These are phyloP conservation scores for Phrynocephalus versicolor DNA, from an alignment of 2,113 vertebrate genomes.

Conservation along the genomic window DNA sequence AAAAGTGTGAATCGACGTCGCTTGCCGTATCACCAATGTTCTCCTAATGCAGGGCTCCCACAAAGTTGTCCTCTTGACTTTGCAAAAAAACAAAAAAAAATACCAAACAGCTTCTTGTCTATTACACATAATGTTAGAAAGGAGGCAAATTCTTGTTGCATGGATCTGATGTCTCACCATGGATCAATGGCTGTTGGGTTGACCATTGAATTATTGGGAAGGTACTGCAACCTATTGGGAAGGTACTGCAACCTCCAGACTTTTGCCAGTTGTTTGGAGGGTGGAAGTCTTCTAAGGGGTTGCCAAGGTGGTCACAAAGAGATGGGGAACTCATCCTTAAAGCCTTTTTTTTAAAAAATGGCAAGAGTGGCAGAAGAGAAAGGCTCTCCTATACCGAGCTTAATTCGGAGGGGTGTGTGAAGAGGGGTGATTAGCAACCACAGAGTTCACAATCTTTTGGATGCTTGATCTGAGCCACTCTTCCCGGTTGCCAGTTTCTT, in stretches of 20 bases:
- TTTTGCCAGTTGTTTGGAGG: constrained; percentile 70
- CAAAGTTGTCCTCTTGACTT: rapidly evolving
- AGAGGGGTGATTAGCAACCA: not conserved
- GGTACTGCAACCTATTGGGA: constrained; percentile 62
- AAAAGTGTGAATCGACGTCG: not conserved
- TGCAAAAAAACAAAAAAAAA: not conserved
- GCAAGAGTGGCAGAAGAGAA: not conserved
- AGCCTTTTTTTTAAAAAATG: not conserved
- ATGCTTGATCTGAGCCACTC: too few relatives aligned
- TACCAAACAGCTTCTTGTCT: not conserved
- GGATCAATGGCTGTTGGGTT: constrained; percentile 64
- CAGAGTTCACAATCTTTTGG: too few relatives aligned
- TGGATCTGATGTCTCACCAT: constrained; percentile 61
- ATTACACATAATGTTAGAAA: constrained; percentile 67
- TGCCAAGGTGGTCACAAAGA: constrained; percentile 32
- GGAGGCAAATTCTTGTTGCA: constrained; percentile 56
- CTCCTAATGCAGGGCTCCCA: constrained; percentile 24
- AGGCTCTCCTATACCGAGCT: not conserved
- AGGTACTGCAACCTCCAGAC: constrained; percentile 66
- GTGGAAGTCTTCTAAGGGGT: constrained; percentile 75
- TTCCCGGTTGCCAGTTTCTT: not conserved
- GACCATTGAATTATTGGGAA: constrained; percentile 50
- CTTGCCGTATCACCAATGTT: not conserved
- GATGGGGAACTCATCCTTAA: not conserved
- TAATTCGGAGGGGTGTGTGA: not conserved